A percentile compares a stretch with the other conserved stretches of the same genome.
Conservation (phyloP, 2,797 vertebrate genomes). For the Tragopan temminckii region DNA sequence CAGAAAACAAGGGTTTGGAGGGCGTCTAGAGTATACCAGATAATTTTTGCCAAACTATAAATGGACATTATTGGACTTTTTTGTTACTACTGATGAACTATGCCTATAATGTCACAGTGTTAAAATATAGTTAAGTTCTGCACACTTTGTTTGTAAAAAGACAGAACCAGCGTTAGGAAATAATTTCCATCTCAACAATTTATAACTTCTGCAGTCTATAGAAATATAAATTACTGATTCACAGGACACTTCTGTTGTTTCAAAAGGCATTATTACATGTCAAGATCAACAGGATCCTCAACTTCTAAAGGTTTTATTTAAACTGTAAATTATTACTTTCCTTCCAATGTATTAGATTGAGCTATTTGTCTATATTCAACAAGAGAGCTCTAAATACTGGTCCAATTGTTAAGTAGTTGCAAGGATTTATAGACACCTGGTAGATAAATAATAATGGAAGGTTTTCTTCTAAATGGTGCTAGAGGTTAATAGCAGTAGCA, state of each 20-base stretch:
- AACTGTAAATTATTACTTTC: slow-evolving; percentile 42
- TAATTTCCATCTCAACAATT: slow-evolving; percentile 6
- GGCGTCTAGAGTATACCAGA: neutral
- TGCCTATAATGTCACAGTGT: neutral
- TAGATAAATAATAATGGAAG: slow-evolving; percentile 23
- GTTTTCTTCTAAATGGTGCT: neutral
- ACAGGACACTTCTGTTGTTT: slow-evolving; percentile 35
- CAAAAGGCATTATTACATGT: neutral
- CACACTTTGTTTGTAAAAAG: neutral
- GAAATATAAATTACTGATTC: slow-evolving; percentile 16
- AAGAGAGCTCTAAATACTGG: slow-evolving; percentile 20
- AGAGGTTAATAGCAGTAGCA: neutral
- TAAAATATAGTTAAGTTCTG: neutral
- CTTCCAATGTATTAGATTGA: slow-evolving; percentile 15
- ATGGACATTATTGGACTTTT: neutral
- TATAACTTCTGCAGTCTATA: neutral
- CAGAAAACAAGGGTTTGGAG: neutral
- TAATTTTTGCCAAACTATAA: neutral
- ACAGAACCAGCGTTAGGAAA: neutral
- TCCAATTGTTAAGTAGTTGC: neutral
- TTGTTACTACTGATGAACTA: neutral
- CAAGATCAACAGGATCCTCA: slow-evolving; percentile 19
- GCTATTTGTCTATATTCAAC: slow-evolving; percentile 15
- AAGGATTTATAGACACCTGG: slow-evolving; percentile 37
- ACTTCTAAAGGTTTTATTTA: slow-evolving; percentile 35